Percentiles rank a stretch among this genome's conserved stretches.
phyloP scores from a whole-genome alignment of 2,888 invertebrate species.

The Ceriagrion tenellum region DNA sequence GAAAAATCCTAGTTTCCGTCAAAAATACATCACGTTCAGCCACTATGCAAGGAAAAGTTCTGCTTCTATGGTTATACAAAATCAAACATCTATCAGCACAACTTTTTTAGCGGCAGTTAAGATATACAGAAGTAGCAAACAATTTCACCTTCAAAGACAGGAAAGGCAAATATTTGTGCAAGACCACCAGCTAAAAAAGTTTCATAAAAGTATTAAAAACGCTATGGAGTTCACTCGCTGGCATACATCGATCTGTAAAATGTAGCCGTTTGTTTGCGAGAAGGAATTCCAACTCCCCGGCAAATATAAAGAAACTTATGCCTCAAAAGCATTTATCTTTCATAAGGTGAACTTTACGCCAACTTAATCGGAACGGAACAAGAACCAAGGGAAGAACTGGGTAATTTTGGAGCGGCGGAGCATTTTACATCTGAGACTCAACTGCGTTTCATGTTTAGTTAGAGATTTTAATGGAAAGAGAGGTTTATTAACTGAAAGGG shows the following conservation, averaged over 20 bases:
- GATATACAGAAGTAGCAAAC: neutral
- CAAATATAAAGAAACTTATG: constrained; percentile 12
- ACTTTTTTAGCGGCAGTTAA: neutral
- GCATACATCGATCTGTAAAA: neutral
- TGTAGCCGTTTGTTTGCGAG: neutral
- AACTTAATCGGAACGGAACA: neutral
- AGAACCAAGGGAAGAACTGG: neutral
- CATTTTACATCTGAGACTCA: neutral
- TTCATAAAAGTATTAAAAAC: neutral
- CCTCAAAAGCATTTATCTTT: neutral
- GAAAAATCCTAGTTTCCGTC: too few species aligned
- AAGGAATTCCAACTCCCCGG: neutral
- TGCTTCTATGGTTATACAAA: neutral
- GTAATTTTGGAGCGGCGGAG: neutral
- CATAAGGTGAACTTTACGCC: constrained; percentile 1
- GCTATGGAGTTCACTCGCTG: neutral
- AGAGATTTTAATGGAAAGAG: neutral
- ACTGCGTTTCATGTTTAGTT: neutral
- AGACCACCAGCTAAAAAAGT: neutral
- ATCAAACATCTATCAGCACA: neutral
- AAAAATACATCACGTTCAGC: too few species aligned
- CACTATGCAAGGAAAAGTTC: neutral
- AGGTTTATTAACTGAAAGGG: neutral
- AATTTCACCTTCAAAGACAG: neutral
- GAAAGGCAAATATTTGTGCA: neutral